Conservation (phyloP, 92 coral and sea anemone genomes). For the Muricea muricata region DNA sequence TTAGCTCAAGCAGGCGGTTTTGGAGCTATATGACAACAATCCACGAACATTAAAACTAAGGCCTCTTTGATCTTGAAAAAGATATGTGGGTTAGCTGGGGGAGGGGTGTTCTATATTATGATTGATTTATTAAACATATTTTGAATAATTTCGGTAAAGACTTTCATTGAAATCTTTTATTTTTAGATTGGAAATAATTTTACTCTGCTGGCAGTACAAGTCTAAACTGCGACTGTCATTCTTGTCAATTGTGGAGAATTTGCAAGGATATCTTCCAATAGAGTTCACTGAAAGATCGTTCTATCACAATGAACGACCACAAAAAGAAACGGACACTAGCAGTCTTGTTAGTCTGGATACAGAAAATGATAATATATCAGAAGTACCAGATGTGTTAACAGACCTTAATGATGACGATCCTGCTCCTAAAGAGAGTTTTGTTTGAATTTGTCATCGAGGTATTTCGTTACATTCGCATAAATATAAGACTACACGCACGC, state of each 20-base stretch:
- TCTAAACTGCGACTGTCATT: constrained; percentile 89
- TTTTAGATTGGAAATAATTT: constrained; percentile 80
- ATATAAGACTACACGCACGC: too few species aligned
- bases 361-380: constrained; percentile 16
- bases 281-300: constrained; percentile 76
- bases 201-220: constrained; percentile 85
- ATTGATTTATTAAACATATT: too few species aligned
- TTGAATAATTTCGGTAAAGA: too few species aligned
- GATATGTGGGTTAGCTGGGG: too few species aligned
- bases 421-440: constrained; percentile 22
- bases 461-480: too few species aligned
- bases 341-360: background rate
- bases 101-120: background rate
- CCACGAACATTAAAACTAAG: too few species aligned
- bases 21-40: too few species aligned
- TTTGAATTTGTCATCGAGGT: background rate
- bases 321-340: constrained; percentile 41
- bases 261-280: constrained; percentile 71
- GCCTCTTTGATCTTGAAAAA: too few species aligned
- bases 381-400: background rate
- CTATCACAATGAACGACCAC: constrained; percentile 80
- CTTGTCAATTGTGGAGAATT: constrained; percentile 71
- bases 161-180: background rate
- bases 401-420: background rate
- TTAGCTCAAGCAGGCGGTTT: too few species aligned